Evolutionary conservation across 2,113 vertebrate genomes (phyloP), one percentile per base, ranked within the genome.

Genomic region (Castor canadensis): DNA sequence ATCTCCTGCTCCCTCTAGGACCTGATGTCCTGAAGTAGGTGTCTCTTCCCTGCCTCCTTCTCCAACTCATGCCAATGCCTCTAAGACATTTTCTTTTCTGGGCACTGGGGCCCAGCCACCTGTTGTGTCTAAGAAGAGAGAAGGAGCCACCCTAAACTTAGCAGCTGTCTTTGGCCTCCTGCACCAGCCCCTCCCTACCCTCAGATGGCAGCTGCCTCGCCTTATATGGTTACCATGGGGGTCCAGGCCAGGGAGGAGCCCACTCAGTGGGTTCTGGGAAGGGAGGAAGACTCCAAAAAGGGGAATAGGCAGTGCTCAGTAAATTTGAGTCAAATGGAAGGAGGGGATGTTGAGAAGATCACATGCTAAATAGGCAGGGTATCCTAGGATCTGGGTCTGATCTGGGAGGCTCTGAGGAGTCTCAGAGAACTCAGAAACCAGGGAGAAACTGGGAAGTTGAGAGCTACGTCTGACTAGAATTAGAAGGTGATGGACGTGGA

Each of bases 71-170:
- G 94, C 97, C 96, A 95, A 91, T 97, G 93, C 91, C 93, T 92
- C 92, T 97, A 97, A 97, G 98, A 97, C 97, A 98, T 94, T 97
- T 98, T 98, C 98, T 96, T 98, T 98, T 97, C 97, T 96, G 97
- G 97, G 98, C 89, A 95, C 91, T 91, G 71, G 80, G 64, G 92
- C 76, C 71, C 11, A 96, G 92, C 95, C 98, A 98, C 98, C 98
- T 98, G 98, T 98, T 92, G 86, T 95, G 96, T 96, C 97, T 69
- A 88, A 97, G 97, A 95, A 92, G 89, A 69, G 79, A 64, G 95
- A 97, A 97, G 96, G 91, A 97, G 75, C 49, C 91, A 94, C 95
- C 97, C 97, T 98, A 98, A 97, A 98, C 97, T 98, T 97, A 98
- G 97, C 96, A 96, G 92, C 94, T 90, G 91, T 84, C 84, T 87